Conservation (phyloP, 1,140 invertebrate species). For the Mya arenaria region DNA sequence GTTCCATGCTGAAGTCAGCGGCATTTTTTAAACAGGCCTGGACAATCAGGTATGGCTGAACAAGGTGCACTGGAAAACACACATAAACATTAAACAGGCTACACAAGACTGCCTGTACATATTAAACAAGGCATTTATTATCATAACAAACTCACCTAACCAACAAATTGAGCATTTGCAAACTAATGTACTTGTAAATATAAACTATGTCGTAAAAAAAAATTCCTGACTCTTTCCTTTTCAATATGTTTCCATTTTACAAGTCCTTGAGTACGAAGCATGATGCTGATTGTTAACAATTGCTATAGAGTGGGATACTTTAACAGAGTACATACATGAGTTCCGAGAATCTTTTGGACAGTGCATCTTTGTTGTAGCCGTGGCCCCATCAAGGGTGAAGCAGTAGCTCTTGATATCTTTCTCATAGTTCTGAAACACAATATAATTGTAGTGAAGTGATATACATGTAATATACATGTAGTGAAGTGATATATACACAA, state of each 20-base stretch:
- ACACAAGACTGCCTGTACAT: no score
- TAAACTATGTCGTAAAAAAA: no score
- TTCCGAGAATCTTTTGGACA: conserved; percentile 69
- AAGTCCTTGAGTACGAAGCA: no score
- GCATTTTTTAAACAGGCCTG: conserved; percentile 64
- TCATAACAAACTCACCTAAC: no score
- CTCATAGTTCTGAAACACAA: conserved; percentile 65
- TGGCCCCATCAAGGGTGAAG: conserved; percentile 64
- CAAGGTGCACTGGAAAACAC: conserved; percentile 62
- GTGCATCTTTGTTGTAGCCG: conserved; percentile 70
- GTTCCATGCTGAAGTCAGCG: conserved; percentile 65
- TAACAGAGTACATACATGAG: conserved; percentile 58
- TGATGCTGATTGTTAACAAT: no score
- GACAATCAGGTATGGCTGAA: conserved; percentile 66
- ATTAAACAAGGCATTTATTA: no score
- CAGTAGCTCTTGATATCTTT: conserved; percentile 73
- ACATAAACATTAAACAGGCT: neutral
- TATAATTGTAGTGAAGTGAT: neutral
- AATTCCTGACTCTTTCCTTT: no score
- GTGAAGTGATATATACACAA: neutral
- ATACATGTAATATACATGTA: neutral
- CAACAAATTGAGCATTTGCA: no score
- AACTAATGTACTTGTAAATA: no score
- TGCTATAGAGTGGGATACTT: no score
- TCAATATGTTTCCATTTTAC: no score